A percentile compares a stretch with the other conserved stretches of the same genome.
Conservation (phyloP, 2,113 vertebrate genomes). For the Hyla sarda region DNA sequence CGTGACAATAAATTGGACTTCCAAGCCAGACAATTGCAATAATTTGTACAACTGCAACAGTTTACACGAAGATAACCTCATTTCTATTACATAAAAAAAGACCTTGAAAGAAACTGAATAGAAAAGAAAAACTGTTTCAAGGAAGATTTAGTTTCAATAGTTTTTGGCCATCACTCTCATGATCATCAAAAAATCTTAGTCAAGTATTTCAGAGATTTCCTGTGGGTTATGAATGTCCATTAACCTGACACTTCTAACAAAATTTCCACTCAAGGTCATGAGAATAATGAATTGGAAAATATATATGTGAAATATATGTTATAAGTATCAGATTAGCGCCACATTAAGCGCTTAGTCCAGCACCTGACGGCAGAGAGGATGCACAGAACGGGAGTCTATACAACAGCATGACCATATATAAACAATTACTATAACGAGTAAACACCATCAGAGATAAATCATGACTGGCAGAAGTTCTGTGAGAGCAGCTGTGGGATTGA, state of each 20-base stretch:
- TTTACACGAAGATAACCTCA: no score
- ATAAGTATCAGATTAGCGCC: background rate
- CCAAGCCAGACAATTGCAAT: no score
- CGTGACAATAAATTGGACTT: no score
- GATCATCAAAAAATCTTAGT: no score
- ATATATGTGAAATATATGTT: background rate
- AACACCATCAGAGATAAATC: slow-evolving; percentile 47
- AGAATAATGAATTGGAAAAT: slow-evolving; percentile 6
- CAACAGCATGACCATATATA: slow-evolving; percentile 48
- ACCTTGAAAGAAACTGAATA: no score
- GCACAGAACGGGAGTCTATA: slow-evolving; percentile 7
- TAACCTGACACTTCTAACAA: background rate
- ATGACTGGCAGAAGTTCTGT: slow-evolving; percentile 54
- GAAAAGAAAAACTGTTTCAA: no score
- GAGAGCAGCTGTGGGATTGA: slow-evolving; percentile 53
- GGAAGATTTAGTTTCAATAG: no score
- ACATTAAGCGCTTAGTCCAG: background rate
- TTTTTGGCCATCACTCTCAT: no score
- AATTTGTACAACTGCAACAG: no score
- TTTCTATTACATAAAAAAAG: no score
- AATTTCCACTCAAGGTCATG: background rate
- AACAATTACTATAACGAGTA: slow-evolving; percentile 45
- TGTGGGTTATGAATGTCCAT: background rate
- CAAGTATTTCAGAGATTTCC: no score
- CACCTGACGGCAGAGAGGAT: background rate